These are phyloP conservation scores for Hippopotamyrus pictus DNA, from an alignment of 2,797 vertebrate genomes.

Conservation along the genomic window DNA sequence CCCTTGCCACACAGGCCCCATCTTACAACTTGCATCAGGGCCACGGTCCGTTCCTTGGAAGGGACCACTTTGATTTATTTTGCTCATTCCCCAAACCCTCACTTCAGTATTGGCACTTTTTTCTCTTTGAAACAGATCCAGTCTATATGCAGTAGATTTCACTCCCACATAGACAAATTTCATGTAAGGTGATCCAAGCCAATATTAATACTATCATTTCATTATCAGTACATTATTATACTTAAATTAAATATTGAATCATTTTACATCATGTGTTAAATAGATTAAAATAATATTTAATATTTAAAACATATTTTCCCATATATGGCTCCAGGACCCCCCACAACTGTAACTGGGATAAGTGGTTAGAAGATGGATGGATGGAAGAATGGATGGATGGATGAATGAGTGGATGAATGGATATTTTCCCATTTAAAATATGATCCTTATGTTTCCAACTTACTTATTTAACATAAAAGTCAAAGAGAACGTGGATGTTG, in stretches of 20 bases:
- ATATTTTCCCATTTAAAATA: slow-evolving; percentile 15
- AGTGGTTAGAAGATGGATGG: background rate
- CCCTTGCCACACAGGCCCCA: background rate
- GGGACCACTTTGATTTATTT: background rate
- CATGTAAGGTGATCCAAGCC: background rate
- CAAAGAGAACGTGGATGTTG: background rate
- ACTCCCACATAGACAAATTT: background rate
- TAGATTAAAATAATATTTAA: background rate
- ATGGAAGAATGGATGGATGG: background rate
- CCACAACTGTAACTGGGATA: background rate
- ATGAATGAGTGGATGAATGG: background rate
- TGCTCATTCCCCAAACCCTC: background rate
- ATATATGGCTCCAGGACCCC: background rate
- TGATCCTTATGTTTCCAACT: slow-evolving; percentile 15
- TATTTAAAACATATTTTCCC: background rate
- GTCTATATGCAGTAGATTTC: background rate
- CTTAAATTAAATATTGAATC: background rate
- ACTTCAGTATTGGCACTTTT: background rate
- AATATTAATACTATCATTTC: background rate
- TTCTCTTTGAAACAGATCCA: background rate
- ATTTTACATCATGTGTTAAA: background rate
- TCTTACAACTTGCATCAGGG: background rate
- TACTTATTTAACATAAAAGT: background rate
- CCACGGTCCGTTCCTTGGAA: background rate
- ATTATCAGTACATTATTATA: background rate